phyloP scores from a whole-genome alignment of 2,888 invertebrate species.

The Hermodice carunculata region DNA sequence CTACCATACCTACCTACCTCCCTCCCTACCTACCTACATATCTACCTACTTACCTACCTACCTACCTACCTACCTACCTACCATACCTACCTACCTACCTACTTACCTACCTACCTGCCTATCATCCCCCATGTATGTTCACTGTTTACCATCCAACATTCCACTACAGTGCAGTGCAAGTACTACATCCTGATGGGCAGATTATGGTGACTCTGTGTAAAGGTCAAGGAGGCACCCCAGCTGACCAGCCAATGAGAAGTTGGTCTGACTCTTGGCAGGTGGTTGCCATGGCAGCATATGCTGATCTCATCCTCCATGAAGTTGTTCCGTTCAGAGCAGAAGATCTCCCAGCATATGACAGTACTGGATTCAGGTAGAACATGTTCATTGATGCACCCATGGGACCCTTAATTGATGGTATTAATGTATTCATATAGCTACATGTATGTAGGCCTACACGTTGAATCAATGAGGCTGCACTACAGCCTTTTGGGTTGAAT shows the following conservation, averaged over 20 bases:
- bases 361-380: conserved; percentile 70
- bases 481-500: too few species aligned
- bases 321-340: conserved; percentile 68
- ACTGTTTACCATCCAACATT: too few species aligned
- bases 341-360: conserved; percentile 68
- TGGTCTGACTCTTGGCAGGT: conserved; percentile 75
- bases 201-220: conserved; percentile 73
- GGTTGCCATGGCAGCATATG: conserved; percentile 74
- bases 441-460: too few species aligned
- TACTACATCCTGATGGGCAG: conserved; percentile 53
- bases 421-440: not conserved
- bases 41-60: too few species aligned
- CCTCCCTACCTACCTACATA: too few species aligned
- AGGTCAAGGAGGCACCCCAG: conserved; percentile 74
- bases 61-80: too few species aligned
- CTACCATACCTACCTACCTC: too few species aligned
- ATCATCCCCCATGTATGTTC: too few species aligned
- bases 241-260: conserved; percentile 68
- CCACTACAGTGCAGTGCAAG: conserved; percentile 62
- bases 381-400: not conserved
- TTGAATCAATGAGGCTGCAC: too few species aligned
- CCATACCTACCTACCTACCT: too few species aligned
- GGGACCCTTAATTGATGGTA: not conserved
- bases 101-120: too few species aligned
- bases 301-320: conserved; percentile 69